Evolutionary conservation across 2,888 invertebrate species (phyloP).

Genomic region (Melieria omissa): DNA sequence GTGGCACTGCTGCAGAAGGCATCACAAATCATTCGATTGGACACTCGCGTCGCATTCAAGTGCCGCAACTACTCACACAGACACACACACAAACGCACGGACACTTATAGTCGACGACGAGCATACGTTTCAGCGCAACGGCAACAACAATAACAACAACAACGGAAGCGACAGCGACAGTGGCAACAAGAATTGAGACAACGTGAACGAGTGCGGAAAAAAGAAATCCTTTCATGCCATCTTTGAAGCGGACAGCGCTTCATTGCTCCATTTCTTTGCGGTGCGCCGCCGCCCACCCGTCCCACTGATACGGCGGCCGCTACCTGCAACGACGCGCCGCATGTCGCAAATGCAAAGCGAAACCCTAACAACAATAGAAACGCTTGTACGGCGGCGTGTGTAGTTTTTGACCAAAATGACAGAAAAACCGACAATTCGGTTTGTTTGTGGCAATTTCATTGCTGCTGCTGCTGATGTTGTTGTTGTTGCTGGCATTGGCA

Average conservation of each 20-base stretch:
- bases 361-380: neutral
- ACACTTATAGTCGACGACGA: neutral
- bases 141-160: neutral
- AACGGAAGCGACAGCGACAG: neutral
- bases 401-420: neutral
- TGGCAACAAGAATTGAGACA: neutral
- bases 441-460: conserved; percentile 12
- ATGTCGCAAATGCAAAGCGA: neutral
- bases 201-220: neutral
- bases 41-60: conserved; percentile 36
- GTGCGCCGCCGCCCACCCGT: neutral
- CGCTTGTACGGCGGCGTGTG: neutral
- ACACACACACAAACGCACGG: neutral
- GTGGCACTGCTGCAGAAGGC: conserved; percentile 38
- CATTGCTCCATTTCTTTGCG: conserved; percentile 2
- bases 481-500: neutral
- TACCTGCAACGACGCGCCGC: too few species aligned
- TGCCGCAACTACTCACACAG: conserved; percentile 14
- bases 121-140: neutral
- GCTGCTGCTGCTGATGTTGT: neutral
- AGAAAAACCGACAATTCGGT: neutral
- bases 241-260: too few species aligned
- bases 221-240: neutral
- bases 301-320: too few species aligned
- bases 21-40: conserved; percentile 51